Base-by-base conservation (phyloP, 2,888 invertebrate genomes). In the Callinectes sapidus region DNA sequence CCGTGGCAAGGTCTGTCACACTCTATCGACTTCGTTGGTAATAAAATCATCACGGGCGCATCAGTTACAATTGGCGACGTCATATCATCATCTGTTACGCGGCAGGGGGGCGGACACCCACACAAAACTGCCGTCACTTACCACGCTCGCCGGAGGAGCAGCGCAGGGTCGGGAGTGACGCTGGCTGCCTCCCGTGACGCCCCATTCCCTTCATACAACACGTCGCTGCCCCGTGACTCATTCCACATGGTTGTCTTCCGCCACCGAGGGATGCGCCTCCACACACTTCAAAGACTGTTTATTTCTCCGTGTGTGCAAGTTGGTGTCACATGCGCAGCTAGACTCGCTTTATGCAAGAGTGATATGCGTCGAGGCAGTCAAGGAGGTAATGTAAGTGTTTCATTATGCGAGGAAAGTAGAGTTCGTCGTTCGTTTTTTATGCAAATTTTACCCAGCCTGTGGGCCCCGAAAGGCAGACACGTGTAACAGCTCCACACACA, bases 51-150 rank as follows among this genome's bases (percentile, higher is more conserved):
- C 91, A 87, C 32, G 39, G 16, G 48, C 42, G n/a, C 61, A 87
- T 61, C 71, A 42, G 39, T 32, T 87, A 91, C 87, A 91, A 91
- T 71, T 71, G 71, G 23, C 71, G 77, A 14, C 87, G 91, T 91
- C 87, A 91, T 71, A 87, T 87, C 77, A 66, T 91, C 91, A 91
- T 91, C 71, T 71, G 87, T 91, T 87, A 91, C 87, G 66, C 91
- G 87, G 87, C 35, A 39, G 87, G 87, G 66, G 66, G 91, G 42
- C 48, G 54, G 66, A 71, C 48, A 71, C 32, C 42, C 66, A 66
- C 66, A 66, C 66, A 91, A 28, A 87, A 91, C 71, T 28, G 32
- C 86, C 81, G 90, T 77, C 90, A 90, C 48, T 90, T 90, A 90
- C 71, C 90, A 32, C 81, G 32, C 16, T 23, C 35, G 85, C 28